Percentiles rank a stretch among this genome's conserved stretches.
Evolutionary conservation across 1,140 invertebrate species (phyloP).

Genomic region (Bombus ignitus): DNA sequence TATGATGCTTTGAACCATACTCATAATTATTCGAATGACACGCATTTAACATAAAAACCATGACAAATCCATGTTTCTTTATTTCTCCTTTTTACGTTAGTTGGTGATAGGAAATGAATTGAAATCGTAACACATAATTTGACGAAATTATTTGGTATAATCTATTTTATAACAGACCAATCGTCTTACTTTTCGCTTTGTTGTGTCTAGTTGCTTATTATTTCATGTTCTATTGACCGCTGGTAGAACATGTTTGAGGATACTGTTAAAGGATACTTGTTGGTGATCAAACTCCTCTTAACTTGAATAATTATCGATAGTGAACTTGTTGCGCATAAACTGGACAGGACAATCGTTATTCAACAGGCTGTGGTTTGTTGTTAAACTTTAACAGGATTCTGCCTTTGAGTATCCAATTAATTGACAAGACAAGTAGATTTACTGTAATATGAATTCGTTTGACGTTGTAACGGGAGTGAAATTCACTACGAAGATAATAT

Average conservation of each 20-base stretch:
- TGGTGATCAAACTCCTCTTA: conserved; percentile 56
- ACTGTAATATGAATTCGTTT: neutral
- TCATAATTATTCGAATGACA: too few relatives aligned
- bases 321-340: conserved; percentile 72
- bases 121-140: too few relatives aligned
- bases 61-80: too few relatives aligned
- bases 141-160: too few relatives aligned
- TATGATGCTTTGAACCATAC: too few relatives aligned
- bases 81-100: too few relatives aligned
- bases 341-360: conserved; percentile 72
- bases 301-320: conserved; percentile 73
- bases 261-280: conserved; percentile 36
- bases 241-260: conserved; percentile 27
- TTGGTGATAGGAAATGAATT: too few relatives aligned
- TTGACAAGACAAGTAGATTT: conserved; percentile 26
- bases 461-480: neutral
- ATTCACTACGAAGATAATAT: neutral
- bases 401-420: conserved; percentile 73
- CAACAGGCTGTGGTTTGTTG: conserved; percentile 73
- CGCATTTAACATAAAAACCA: rapidly evolving
- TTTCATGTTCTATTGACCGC: neutral
- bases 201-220: neutral
- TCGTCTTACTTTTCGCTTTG: neutral
- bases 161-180: neutral
- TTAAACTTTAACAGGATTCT: conserved; percentile 57